These are phyloP conservation scores for Salminus brasiliensis DNA, from an alignment of 2,113 vertebrate species.

Conservation along the genomic window DNA sequence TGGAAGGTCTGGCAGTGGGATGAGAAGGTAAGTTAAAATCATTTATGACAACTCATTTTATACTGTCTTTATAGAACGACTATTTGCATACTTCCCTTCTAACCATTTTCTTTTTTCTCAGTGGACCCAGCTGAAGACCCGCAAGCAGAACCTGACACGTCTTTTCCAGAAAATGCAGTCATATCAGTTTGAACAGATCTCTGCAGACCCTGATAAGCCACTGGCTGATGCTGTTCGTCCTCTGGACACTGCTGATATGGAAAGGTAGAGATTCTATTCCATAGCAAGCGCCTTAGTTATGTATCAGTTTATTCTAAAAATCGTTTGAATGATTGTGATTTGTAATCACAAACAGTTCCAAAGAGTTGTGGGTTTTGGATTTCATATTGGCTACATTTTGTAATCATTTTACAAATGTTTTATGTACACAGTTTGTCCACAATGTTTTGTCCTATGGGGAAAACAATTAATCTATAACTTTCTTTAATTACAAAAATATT, in stretches of 20 bases:
- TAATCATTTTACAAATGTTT: too few relatives aligned
- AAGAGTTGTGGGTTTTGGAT: too few relatives aligned
- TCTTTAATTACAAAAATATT: too few relatives aligned
- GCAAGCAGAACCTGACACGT: slow-evolving; percentile 95
- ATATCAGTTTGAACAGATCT: slow-evolving; percentile 97
- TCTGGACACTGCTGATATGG: slow-evolving; percentile 94
- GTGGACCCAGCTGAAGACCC: slow-evolving; percentile 96
- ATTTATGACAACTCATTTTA: background rate
- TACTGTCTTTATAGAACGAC: background rate
- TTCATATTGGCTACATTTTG: too few relatives aligned
- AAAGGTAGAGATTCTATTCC: slow-evolving; percentile 77
- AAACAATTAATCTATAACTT: too few relatives aligned
- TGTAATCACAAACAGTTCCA: too few relatives aligned
- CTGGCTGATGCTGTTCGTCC: slow-evolving; percentile 94
- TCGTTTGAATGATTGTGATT: too few relatives aligned
- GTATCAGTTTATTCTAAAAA: background rate
- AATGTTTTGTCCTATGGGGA: too few relatives aligned
- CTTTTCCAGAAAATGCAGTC: slow-evolving; percentile 98
- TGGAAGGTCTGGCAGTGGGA: slow-evolving; percentile 99
- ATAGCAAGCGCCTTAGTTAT: background rate
- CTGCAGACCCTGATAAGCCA: slow-evolving; percentile 97
- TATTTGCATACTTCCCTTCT: background rate
- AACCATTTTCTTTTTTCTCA: slow-evolving; percentile 52
- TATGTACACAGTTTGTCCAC: too few relatives aligned
- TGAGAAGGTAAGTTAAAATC: slow-evolving; percentile 86